Evolutionary conservation across 2,113 vertebrate genomes (phyloP).

Genomic region (Calcarius ornatus): DNA sequence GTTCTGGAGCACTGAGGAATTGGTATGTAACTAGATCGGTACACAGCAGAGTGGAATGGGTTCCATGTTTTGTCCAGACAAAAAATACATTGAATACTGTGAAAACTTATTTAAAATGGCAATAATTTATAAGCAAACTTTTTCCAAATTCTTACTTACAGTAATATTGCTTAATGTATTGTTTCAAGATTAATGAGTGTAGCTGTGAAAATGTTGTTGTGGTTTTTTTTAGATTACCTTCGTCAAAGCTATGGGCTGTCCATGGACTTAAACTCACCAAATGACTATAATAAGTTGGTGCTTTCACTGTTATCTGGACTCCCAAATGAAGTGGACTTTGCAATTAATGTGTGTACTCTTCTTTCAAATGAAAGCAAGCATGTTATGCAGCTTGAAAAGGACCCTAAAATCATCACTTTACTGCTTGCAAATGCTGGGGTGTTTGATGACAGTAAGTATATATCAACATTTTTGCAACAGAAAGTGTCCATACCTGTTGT

Average conservation of each 20-base stretch:
- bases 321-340: slow-evolving; percentile 99
- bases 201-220: neutral
- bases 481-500: neutral
- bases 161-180: neutral
- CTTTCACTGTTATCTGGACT: slow-evolving; percentile 98
- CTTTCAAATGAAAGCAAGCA: slow-evolving; percentile 99
- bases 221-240: slow-evolving; percentile 86
- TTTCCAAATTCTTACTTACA: neutral
- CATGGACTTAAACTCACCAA: slow-evolving; percentile 92
- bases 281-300: slow-evolving; percentile 99
- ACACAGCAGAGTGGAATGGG: neutral
- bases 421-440: slow-evolving; percentile 96
- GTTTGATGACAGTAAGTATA: slow-evolving; percentile 93
- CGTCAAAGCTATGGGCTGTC: slow-evolving; percentile 99
- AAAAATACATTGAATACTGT: neutral
- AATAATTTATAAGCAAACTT: neutral
- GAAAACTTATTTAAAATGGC: neutral
- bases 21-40: neutral
- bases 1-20: neutral
- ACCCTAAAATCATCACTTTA: slow-evolving; percentile 97
- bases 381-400: slow-evolving; percentile 98
- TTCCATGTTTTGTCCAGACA: neutral
- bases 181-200: neutral
- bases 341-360: slow-evolving; percentile 98
- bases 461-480: neutral